Percentiles rank a stretch among this genome's conserved stretches.
Conservation (phyloP, 2,888 invertebrate genomes). For the Seira musarum region DNA sequence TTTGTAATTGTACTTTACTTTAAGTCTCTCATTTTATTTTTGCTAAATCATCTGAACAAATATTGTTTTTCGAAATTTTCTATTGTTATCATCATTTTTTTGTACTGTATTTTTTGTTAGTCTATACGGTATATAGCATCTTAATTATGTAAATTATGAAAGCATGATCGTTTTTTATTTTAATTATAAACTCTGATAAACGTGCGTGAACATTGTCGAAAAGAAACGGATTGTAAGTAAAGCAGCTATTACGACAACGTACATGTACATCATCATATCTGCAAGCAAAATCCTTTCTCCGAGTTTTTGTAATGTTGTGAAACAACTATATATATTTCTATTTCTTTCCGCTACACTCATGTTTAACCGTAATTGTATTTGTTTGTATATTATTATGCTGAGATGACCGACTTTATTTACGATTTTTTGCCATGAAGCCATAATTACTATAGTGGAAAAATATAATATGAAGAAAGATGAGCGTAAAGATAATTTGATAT, state of each 20-base stretch:
- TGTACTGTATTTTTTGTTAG: background rate
- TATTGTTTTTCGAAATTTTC: background rate
- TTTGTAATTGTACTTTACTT: background rate
- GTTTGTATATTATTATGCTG: constrained; percentile 19
- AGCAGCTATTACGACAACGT: too few relatives aligned
- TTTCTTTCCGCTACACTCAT: constrained; percentile 1
- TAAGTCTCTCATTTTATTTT: background rate
- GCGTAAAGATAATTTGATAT: background rate
- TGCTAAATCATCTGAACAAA: background rate
- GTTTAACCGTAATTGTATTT: constrained; percentile 13
- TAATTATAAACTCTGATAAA: too few relatives aligned
- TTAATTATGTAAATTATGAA: too few relatives aligned
- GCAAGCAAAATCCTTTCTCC: constrained; percentile 1
- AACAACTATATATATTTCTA: background rate
- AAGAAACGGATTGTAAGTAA: too few relatives aligned
- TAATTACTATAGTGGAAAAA: background rate
- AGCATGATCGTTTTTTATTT: too few relatives aligned
- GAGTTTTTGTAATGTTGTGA: background rate
- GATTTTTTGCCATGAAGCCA: too few relatives aligned
- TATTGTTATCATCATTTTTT: constrained; percentile 8
- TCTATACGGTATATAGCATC: background rate
- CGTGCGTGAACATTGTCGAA: too few relatives aligned
- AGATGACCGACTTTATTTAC: too few relatives aligned
- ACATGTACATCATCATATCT: too few relatives aligned
- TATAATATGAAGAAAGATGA: background rate